These are phyloP conservation scores for Thunnus albacares DNA, from an alignment of 2,797 vertebrate genomes.

Conservation along the genomic window DNA sequence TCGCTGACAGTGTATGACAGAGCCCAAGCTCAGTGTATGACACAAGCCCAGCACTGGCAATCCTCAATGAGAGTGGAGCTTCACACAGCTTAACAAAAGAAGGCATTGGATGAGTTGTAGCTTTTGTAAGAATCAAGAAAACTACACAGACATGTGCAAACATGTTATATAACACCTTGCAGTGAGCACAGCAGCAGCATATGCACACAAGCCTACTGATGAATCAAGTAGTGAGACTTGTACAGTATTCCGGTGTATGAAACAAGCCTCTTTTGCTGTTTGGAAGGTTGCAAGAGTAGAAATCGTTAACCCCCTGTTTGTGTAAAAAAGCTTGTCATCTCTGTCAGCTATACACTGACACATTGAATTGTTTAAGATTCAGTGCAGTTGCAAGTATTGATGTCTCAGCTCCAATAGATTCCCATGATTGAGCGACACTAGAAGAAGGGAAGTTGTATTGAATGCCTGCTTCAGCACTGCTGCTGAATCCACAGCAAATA, in stretches of 20 bases:
- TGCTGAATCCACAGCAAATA: conserved; percentile 57
- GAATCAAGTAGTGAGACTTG: conserved; percentile 29
- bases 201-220: conserved; percentile 25
- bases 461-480: conserved; percentile 55
- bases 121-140: conserved; percentile 54
- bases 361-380: conserved; percentile 48
- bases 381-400: conserved; percentile 40
- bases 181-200: conserved; percentile 24
- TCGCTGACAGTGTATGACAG: conserved; percentile 65
- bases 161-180: conserved; percentile 71
- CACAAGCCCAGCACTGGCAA: conserved; percentile 40
- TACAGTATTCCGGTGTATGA: conserved; percentile 19
- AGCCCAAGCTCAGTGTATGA: conserved; percentile 54
- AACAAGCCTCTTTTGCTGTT: conserved; percentile 23
- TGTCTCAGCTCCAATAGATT: conserved; percentile 51
- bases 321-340: conserved; percentile 36
- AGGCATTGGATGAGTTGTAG: conserved; percentile 47
- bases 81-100: conserved; percentile 40
- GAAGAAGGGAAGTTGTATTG: conserved; percentile 53
- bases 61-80: conserved; percentile 62
- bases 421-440: conserved; percentile 43
- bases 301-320: conserved; percentile 22
- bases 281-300: conserved; percentile 29
- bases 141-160: conserved; percentile 62
- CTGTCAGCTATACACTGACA: conserved; percentile 38